Percentiles rank a stretch among this genome's conserved stretches.
phyloP scores from a whole-genome alignment of 2,888 invertebrate genomes.

The Listrodromus nycthemerus region DNA sequence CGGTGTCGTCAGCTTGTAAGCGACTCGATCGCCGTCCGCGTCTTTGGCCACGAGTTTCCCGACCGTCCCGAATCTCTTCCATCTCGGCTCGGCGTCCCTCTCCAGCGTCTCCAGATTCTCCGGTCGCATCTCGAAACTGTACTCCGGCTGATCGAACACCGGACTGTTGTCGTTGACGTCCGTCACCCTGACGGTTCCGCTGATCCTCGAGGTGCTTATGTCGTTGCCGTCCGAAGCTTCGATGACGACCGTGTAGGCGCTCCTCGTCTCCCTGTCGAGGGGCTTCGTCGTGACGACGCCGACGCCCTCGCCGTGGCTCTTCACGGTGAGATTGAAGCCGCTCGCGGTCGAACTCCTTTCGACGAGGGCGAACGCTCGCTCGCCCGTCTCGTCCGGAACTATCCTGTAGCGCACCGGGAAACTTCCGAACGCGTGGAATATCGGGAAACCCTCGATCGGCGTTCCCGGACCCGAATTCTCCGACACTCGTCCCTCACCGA shows the following conservation, averaged over 20 bases:
- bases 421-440: constrained; percentile 89
- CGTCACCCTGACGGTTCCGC: constrained; percentile 89
- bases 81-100: constrained; percentile 87
- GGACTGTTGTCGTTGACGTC: constrained; percentile 98
- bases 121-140: constrained; percentile 89
- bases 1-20: constrained; percentile 92
- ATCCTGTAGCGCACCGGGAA: constrained; percentile 92
- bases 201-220: constrained; percentile 92
- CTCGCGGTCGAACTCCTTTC: constrained; percentile 87
- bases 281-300: constrained; percentile 91
- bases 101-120: constrained; percentile 83
- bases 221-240: constrained; percentile 93
- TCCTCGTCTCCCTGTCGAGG: constrained; percentile 92
- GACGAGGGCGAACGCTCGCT: constrained; percentile 88
- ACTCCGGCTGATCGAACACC: constrained; percentile 91
- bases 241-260: constrained; percentile 90
- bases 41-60: constrained; percentile 95
- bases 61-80: constrained; percentile 93
- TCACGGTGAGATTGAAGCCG: constrained; percentile 77
- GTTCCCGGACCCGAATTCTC: constrained; percentile 92
- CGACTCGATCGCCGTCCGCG: constrained; percentile 96
- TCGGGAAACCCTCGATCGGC: constrained; percentile 89
- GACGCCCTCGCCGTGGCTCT: constrained; percentile 86
- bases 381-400: constrained; percentile 89
- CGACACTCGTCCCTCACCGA: constrained; percentile 89